Evolutionary conservation across 2,797 vertebrate genomes (phyloP).

Genomic region (Danio jaintianensis): DNA sequence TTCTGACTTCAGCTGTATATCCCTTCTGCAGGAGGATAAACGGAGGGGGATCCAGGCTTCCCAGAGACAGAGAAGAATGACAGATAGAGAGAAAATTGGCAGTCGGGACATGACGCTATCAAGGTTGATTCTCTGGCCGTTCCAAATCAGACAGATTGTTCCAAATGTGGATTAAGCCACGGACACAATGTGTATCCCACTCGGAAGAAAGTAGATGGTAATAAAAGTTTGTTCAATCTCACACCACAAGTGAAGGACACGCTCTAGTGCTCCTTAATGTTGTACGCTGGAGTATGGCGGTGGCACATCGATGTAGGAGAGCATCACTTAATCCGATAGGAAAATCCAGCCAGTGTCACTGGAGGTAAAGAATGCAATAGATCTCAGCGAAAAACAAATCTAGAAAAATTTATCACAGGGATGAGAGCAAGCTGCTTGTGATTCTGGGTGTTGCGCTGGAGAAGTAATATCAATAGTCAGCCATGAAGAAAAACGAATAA

Average conservation of each 20-base stretch:
- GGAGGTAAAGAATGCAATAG: slow-evolving; percentile 55
- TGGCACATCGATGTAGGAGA: slow-evolving; percentile 63
- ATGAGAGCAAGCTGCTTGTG: slow-evolving; percentile 48
- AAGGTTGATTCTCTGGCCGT: slow-evolving; percentile 43
- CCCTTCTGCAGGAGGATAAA: slow-evolving; percentile 30
- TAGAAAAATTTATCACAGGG: slow-evolving; percentile 45
- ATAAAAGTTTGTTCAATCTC: slow-evolving; percentile 42
- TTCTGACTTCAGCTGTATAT: neutral
- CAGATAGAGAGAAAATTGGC: slow-evolving; percentile 29
- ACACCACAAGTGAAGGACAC: slow-evolving; percentile 69
- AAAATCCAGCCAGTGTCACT: slow-evolving; percentile 46
- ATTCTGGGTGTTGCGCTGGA: slow-evolving; percentile 45
- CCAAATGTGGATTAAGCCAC: slow-evolving; percentile 36
- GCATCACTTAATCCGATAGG: slow-evolving; percentile 32
- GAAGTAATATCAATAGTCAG: slow-evolving; percentile 47
- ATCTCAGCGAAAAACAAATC: slow-evolving; percentile 46
- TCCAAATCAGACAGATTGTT: slow-evolving; percentile 17
- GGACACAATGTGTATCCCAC: slow-evolving; percentile 19
- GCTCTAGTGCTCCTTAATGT: slow-evolving; percentile 72
- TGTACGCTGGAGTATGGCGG: slow-evolving; percentile 61
- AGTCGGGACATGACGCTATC: slow-evolving; percentile 24
- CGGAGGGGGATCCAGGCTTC: slow-evolving; percentile 15
- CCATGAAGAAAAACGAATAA: slow-evolving; percentile 50
- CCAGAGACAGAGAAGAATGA: slow-evolving; percentile 34
- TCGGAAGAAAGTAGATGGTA: slow-evolving; percentile 32